Conservation (phyloP, 2,113 vertebrate genomes). For the Calidris pugnax region DNA sequence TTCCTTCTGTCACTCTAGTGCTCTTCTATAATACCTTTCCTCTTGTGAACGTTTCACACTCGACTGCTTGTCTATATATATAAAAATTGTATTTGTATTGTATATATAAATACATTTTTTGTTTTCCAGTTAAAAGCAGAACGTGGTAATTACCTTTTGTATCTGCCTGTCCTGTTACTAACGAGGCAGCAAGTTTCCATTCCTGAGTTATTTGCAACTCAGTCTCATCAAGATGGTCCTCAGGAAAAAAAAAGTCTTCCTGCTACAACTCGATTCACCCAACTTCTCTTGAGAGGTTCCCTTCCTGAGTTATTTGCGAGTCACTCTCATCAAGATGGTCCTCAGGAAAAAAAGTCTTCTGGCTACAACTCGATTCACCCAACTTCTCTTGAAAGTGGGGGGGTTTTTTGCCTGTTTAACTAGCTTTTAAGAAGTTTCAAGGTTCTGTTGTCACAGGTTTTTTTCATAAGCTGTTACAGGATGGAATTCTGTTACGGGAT, state of each 20-base stretch:
- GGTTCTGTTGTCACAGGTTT: neutral
- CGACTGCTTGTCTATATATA: neutral
- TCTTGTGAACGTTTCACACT: neutral
- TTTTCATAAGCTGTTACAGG: neutral
- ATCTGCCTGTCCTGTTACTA: neutral
- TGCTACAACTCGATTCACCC: constrained; percentile 13
- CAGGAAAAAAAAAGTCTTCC: neutral
- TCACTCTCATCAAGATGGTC: neutral
- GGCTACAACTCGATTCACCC: constrained; percentile 11
- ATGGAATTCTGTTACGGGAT: neutral
- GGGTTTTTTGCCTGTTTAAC: neutral
- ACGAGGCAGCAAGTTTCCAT: neutral
- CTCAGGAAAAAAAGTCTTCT: neutral
- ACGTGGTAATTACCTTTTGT: neutral
- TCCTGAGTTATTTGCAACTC: constrained; percentile 41
- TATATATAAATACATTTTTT: neutral
- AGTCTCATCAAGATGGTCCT: neutral
- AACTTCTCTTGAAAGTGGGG: neutral
- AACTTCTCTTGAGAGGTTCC: too few species aligned
- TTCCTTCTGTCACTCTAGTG: neutral
- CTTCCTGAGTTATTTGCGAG: constrained; percentile 36
- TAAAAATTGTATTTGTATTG: too few species aligned
- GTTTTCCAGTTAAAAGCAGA: neutral
- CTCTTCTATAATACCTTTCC: neutral
- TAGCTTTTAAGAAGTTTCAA: constrained; percentile 10